phyloP scores from a whole-genome alignment of 2,797 vertebrate species.

The Cirrhinus molitorella region DNA sequence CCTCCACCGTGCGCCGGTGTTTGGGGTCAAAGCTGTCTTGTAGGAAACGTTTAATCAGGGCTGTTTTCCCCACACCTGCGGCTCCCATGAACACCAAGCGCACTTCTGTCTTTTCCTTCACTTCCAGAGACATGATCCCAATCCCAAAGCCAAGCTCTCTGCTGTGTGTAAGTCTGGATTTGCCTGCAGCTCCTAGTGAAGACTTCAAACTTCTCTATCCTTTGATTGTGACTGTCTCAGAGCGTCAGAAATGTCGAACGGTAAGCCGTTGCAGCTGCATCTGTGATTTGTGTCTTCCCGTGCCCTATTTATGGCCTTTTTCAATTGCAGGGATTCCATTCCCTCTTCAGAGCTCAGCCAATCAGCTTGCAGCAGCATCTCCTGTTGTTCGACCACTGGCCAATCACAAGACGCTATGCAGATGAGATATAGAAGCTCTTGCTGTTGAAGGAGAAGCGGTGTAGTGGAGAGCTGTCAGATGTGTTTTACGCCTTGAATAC shows the following conservation, averaged over 20 bases:
- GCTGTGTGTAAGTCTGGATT: neutral
- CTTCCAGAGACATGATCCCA: slow-evolving; percentile 79
- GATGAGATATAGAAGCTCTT: slow-evolving; percentile 51
- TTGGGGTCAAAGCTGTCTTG: slow-evolving; percentile 90
- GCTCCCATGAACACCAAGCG: slow-evolving; percentile 90
- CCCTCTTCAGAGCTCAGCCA: slow-evolving; percentile 67
- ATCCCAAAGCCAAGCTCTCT: neutral
- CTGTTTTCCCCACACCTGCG: slow-evolving; percentile 89
- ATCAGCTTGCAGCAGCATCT: slow-evolving; percentile 66
- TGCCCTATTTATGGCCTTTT: slow-evolving; percentile 75
- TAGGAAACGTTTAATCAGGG: slow-evolving; percentile 89
- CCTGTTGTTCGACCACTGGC: slow-evolving; percentile 62
- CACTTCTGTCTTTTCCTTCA: slow-evolving; percentile 87
- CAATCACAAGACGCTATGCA: slow-evolving; percentile 64
- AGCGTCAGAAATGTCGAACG: slow-evolving; percentile 21
- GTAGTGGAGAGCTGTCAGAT: slow-evolving; percentile 6
- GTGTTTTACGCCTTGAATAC: neutral
- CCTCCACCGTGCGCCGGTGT: slow-evolving; percentile 88
- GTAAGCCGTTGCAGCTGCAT: slow-evolving; percentile 50
- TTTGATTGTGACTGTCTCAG: neutral
- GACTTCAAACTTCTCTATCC: neutral
- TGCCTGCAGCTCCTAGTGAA: neutral
- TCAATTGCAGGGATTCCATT: slow-evolving; percentile 63
- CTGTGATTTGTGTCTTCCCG: slow-evolving; percentile 56
- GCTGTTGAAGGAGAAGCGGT: slow-evolving; percentile 8